Base-by-base conservation (phyloP, 2,797 vertebrate genomes). In the Ibycter americanus region DNA sequence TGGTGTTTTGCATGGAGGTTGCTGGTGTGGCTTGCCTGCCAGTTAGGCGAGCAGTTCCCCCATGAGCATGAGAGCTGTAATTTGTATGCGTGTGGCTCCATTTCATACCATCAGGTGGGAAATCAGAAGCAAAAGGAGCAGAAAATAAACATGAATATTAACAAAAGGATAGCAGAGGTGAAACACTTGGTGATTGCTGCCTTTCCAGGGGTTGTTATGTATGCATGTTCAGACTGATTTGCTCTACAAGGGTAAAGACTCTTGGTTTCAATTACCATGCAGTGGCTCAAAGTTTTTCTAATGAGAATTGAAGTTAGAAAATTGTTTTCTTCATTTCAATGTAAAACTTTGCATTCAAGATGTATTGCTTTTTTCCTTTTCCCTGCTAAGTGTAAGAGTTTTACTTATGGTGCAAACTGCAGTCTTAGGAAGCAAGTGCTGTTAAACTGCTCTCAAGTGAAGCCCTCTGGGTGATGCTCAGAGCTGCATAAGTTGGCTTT, bases 111-210 rank as follows among this genome's bases (percentile, higher is more conserved):
- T 87, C 67, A 55, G 42, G 21, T 83, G 55, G 82, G 82, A 80
- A 93, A 96, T 87, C 51, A 66, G 74, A 82, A 82, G 87, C 36
- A 78, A 83, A 93, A 87, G 49, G 32, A 92, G 81, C 85, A 94
- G 82, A 92, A 93, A 97, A 89, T 91, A 92, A 89, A 87, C 87
- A 87, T 72, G 77, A 72, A 36, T 87, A 84, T 93, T 94, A 94
- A 83, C 86, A 87, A 65, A 95, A 92, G 65, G 65, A 83, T 73
- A 81, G 62, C 65, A 49, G 81, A 92, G 93, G 77, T 68, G 62
- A 90, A 93, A 84, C 2, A 1, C 61, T 78, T 78, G 26, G 59
- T 74, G 81, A 44, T 38, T 87, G 61, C 86, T 92, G 66, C 38
- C 65, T 92, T 92, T 96, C 66, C 52, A 78, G 51, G 22, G 7